These are phyloP conservation scores for Lipophrys pholis DNA, from an alignment of 2,113 vertebrate species.

Conservation along the genomic window DNA sequence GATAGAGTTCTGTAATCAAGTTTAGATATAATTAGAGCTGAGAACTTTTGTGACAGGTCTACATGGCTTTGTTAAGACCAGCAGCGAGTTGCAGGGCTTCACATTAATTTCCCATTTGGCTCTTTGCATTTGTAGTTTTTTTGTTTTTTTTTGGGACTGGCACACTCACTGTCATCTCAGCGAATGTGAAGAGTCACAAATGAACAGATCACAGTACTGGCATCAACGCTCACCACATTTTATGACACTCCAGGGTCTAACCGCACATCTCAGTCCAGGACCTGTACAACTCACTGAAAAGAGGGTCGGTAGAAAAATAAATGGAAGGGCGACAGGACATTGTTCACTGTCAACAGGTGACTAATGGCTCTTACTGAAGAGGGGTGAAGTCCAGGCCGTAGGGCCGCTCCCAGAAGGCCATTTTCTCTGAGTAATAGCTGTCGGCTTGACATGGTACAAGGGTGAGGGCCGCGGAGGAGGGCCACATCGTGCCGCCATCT, in stretches of 20 bases:
- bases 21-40: too few relatives aligned
- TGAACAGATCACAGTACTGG: not conserved
- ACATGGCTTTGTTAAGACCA: too few relatives aligned
- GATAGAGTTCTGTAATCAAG: too few relatives aligned
- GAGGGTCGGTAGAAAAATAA: not conserved
- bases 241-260: not conserved
- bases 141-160: not conserved
- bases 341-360: conserved; percentile 4
- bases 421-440: conserved; percentile 81
- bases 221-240: not conserved
- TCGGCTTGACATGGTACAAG: conserved; percentile 86
- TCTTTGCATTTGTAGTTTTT: not conserved
- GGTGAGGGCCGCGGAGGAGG: conserved; percentile 80
- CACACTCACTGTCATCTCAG: too few relatives aligned
- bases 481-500: conserved; percentile 85
- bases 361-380: conserved; percentile 74
- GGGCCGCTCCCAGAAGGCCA: conserved; percentile 86
- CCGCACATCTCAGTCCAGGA: not conserved
- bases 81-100: not conserved
- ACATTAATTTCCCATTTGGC: not conserved
- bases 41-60: too few relatives aligned
- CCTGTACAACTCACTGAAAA: not conserved
- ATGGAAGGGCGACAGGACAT: not conserved
- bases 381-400: conserved; percentile 87
- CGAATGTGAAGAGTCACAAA: too few relatives aligned